phyloP scores from a whole-genome alignment of 2,888 invertebrate species.

The Drosophila histrio region DNA sequence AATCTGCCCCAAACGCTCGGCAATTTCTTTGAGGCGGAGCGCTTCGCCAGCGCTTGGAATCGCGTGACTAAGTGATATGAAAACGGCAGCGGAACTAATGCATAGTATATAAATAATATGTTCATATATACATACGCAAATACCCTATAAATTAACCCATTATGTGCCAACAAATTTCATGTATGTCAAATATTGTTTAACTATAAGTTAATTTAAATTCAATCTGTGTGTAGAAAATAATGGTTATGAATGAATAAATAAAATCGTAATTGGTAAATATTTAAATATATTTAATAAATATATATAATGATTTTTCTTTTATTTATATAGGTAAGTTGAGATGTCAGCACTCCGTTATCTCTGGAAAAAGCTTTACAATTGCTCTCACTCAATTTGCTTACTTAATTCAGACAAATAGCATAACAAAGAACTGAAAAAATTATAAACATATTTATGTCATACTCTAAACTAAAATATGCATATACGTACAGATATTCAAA shows the following conservation, averaged over 20 bases:
- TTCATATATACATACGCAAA: neutral
- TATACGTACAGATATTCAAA: too few species aligned
- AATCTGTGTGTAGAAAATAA: neutral
- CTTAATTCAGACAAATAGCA: too few species aligned
- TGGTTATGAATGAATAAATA: neutral
- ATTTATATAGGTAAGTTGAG: too few species aligned
- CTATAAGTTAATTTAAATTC: constrained; percentile 3
- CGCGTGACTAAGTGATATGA: constrained; percentile 66
- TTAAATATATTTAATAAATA: neutral
- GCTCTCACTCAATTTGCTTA: too few species aligned
- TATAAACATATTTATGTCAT: too few species aligned
- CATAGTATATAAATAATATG: constrained; percentile 3
- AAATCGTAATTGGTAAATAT: neutral
- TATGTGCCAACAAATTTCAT: constrained; percentile 37
- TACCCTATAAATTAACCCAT: constrained; percentile 42
- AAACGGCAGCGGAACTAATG: constrained; percentile 12
- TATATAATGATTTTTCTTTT: neutral
- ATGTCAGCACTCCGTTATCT: too few species aligned
- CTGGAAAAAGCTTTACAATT: too few species aligned
- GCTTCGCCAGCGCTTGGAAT: constrained; percentile 71
- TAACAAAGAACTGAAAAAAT: too few species aligned
- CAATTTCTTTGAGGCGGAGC: constrained; percentile 76
- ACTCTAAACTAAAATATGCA: too few species aligned
- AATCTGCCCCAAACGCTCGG: constrained; percentile 62
- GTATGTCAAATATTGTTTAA: neutral